Conservation (phyloP, 1,140 invertebrate species). For the Hetaerina americana region DNA sequence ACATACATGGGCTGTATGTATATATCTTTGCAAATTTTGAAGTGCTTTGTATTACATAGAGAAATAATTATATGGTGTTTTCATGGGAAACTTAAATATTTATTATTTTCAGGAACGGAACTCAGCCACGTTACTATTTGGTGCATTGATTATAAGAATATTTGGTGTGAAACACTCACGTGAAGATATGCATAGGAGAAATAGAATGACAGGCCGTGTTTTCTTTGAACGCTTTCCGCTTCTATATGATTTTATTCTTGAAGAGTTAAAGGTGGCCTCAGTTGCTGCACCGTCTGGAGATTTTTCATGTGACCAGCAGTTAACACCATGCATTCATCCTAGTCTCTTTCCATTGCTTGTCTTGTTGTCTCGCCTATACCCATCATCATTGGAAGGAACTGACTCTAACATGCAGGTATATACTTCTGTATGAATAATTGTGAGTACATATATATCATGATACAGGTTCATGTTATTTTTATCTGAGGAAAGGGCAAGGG, state of each 20-base stretch:
- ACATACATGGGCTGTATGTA: slow-evolving; percentile 60
- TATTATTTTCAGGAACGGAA: slow-evolving; percentile 55
- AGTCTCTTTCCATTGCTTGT: slow-evolving; percentile 64
- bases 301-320: slow-evolving; percentile 18
- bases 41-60: neutral
- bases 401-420: slow-evolving; percentile 49
- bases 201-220: slow-evolving; percentile 50
- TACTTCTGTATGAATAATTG: neutral
- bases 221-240: slow-evolving; percentile 77
- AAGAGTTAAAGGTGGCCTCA: slow-evolving; percentile 42
- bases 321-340: slow-evolving; percentile 23
- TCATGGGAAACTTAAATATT: neutral
- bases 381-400: slow-evolving; percentile 49
- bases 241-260: slow-evolving; percentile 63
- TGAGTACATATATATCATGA: too few relatives aligned
- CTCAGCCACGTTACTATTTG: slow-evolving; percentile 71
- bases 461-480: too few relatives aligned
- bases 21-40: slow-evolving; percentile 9
- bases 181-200: slow-evolving; percentile 56
- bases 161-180: slow-evolving; percentile 76
- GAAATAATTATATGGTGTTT: neutral
- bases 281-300: slow-evolving; percentile 15
- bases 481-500: too few relatives aligned
- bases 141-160: slow-evolving; percentile 69
- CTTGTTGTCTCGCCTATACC: slow-evolving; percentile 63